Percentiles rank a stretch among this genome's conserved stretches.
These are phyloP conservation scores for Leptosomus discolor DNA, from an alignment of 2,113 vertebrate species.

Conservation along the genomic window DNA sequence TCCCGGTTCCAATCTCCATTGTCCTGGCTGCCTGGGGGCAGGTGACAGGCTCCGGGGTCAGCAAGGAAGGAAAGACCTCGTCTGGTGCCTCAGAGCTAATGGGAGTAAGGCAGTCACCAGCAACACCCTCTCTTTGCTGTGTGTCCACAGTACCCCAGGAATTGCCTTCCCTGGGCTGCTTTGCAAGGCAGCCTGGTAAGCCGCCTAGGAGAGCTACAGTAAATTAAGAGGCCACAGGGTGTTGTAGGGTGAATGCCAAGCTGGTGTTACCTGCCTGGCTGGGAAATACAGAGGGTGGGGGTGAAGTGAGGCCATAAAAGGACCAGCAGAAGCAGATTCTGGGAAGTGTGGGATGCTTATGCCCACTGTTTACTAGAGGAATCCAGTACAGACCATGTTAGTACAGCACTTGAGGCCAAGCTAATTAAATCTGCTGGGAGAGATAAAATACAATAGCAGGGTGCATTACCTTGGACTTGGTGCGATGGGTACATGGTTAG, in stretches of 20 bases:
- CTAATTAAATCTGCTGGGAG: not conserved
- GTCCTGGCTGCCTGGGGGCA: accelerated
- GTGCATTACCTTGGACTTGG: not conserved
- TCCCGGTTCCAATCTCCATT: not conserved
- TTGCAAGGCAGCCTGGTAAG: not conserved
- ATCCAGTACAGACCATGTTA: not conserved
- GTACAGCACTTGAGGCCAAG: not conserved
- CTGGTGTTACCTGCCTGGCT: not conserved
- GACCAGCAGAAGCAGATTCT: not conserved
- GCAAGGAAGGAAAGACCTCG: accelerated
- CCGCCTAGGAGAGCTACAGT: not conserved
- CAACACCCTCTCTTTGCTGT: not conserved
- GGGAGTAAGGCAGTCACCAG: not conserved
- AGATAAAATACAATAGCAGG: not conserved
- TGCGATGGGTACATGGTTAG: accelerated
- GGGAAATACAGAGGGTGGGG: not conserved
- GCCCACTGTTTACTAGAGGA: not conserved
- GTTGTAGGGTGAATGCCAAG: not conserved
- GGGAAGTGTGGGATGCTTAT: not conserved
- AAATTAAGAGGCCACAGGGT: not conserved
- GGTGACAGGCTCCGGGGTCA: not conserved
- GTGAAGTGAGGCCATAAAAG: not conserved
- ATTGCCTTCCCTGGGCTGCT: not conserved
- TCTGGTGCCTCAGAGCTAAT: not conserved
- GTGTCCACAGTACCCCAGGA: not conserved